phyloP scores from a whole-genome alignment of 35 echinoderm and acorn worm species.

The Amphiura filiformis region DNA sequence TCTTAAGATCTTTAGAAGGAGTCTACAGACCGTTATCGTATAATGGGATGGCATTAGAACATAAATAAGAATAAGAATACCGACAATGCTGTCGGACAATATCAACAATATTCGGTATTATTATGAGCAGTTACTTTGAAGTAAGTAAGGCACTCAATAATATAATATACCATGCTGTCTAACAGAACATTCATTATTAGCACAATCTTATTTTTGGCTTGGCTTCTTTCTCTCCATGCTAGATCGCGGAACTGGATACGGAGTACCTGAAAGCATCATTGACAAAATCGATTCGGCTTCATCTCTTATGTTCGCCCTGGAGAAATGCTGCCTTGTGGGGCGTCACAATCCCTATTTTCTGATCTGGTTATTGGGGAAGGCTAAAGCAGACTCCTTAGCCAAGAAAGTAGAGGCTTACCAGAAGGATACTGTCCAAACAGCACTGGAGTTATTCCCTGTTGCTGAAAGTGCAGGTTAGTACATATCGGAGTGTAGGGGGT shows the following conservation, averaged over 20 bases:
- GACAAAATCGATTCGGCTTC: neutral
- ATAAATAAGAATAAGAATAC: too few species aligned
- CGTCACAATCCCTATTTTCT: neutral
- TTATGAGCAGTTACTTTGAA: too few species aligned
- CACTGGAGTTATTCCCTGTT: neutral
- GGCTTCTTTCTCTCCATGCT: neutral
- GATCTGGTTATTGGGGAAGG: neutral
- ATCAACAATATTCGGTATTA: too few species aligned
- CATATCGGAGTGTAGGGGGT: too few species aligned
- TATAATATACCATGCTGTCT: too few species aligned
- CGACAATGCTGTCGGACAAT: too few species aligned
- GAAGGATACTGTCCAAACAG: neutral
- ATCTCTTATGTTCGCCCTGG: neutral
- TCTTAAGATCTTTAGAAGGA: too few species aligned
- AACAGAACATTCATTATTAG: too few species aligned
- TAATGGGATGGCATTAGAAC: too few species aligned
- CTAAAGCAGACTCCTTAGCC: neutral
- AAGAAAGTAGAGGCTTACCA: neutral
- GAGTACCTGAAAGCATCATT: neutral
- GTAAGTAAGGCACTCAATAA: too few species aligned
- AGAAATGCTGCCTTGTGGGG: neutral
- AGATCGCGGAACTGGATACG: neutral
- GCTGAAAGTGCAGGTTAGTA: neutral
- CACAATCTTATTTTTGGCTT: too few species aligned
- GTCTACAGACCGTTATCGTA: too few species aligned